Evolutionary conservation across 2,888 invertebrate species (phyloP).

Genomic region (Drosophila neonasuta): DNA sequence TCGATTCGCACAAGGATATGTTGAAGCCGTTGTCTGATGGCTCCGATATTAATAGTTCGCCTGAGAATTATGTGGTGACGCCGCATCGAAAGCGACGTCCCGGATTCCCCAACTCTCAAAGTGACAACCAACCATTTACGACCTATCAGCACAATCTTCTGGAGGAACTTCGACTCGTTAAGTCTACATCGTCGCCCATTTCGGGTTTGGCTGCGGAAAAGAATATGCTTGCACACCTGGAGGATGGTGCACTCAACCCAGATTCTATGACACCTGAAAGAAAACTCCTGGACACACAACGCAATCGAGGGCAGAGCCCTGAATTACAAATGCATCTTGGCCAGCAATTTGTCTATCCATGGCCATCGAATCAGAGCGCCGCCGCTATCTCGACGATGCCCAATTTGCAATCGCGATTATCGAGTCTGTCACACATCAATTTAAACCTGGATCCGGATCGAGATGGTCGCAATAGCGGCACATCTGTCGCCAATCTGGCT

Average conservation of each 20-base stretch:
- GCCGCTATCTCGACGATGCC: conserved; percentile 78
- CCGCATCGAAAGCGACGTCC: conserved; percentile 93
- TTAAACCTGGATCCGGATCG: conserved; percentile 67
- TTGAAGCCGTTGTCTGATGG: conserved; percentile 85
- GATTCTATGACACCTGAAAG: conserved; percentile 78
- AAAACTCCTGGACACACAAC: conserved; percentile 76
- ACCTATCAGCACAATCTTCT: conserved; percentile 90
- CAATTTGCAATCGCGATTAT: conserved; percentile 77
- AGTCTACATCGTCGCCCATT: conserved; percentile 88
- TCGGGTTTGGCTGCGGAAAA: conserved; percentile 83
- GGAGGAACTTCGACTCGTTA: conserved; percentile 88
- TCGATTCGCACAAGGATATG: conserved; percentile 85
- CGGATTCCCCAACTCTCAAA: conserved; percentile 93
- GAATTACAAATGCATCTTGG: conserved; percentile 84
- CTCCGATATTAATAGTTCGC: conserved; percentile 88
- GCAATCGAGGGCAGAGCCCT: conserved; percentile 86
- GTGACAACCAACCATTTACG: conserved; percentile 93
- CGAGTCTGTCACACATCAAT: conserved; percentile 75
- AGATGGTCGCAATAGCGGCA: conserved; percentile 64
- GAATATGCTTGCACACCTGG: conserved; percentile 76
- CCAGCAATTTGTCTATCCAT: conserved; percentile 83
- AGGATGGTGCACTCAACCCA: conserved; percentile 75
- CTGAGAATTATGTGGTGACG: conserved; percentile 93
- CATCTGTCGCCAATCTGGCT: conserved; percentile 52
- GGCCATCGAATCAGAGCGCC: conserved; percentile 80